These are phyloP conservation scores for Procapra przewalskii DNA, from an alignment of 2,113 vertebrate species.

Conservation along the genomic window DNA sequence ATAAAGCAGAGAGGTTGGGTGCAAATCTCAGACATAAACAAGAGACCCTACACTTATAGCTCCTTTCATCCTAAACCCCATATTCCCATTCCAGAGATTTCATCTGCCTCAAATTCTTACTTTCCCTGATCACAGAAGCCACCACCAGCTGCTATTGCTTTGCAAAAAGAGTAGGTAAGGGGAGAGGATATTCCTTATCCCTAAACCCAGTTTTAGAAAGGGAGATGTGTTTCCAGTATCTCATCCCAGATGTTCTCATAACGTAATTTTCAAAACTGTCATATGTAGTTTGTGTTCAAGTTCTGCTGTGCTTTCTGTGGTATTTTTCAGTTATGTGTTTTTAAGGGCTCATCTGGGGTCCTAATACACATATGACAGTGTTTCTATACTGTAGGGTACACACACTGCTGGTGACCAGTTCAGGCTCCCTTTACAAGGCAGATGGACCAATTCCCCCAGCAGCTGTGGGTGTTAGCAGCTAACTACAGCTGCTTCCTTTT, in stretches of 20 bases:
- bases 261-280: background rate
- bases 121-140: background rate
- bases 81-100: background rate
- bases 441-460: background rate
- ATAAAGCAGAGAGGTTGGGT: background rate
- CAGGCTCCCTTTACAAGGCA: background rate
- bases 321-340: slow-evolving; percentile 17
- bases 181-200: background rate
- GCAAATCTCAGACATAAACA: background rate
- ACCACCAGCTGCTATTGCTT: background rate
- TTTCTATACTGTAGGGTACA: background rate
- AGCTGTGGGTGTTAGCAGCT: background rate
- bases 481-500: background rate
- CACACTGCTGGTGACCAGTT: background rate
- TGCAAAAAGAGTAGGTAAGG: background rate
- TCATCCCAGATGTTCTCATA: background rate
- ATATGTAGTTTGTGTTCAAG: background rate
- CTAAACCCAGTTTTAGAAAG: background rate
- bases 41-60: background rate
- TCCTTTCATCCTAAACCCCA: background rate
- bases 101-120: background rate
- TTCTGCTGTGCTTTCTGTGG: background rate
- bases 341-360: background rate
- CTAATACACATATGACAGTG: background rate
- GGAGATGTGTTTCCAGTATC: background rate